Conservation (phyloP, 2,888 invertebrate species). For the Leucania comma region DNA sequence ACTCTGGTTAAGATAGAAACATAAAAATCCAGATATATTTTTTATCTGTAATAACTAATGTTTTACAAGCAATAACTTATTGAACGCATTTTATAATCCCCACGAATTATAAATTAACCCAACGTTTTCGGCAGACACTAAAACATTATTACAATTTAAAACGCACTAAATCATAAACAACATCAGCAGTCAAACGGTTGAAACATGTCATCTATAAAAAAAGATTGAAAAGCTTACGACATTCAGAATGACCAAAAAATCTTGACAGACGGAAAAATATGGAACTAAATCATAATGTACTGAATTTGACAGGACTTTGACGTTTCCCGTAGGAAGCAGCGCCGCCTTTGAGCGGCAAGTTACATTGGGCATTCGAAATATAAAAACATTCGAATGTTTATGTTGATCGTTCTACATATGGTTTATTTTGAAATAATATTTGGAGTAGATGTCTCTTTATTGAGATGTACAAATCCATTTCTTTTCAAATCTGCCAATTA, state of each 20-base stretch:
- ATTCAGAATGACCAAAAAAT: slow-evolving; percentile 19
- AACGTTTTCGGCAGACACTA: slow-evolving; percentile 38
- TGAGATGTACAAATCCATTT: slow-evolving; percentile 21
- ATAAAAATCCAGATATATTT: neutral
- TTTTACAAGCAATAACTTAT: slow-evolving; percentile 46
- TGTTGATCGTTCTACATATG: slow-evolving; percentile 41
- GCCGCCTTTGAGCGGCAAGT: slow-evolving; percentile 25
- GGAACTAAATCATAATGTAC: slow-evolving; percentile 46
- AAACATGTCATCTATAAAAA: slow-evolving; percentile 58
- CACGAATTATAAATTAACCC: slow-evolving; percentile 56
- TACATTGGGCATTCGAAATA: slow-evolving; percentile 13
- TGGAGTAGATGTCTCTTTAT: slow-evolving; percentile 10
- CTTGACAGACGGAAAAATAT: slow-evolving; percentile 25
- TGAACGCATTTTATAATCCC: slow-evolving; percentile 49
- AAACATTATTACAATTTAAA: slow-evolving; percentile 60
- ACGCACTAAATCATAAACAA: slow-evolving; percentile 69
- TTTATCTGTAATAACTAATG: neutral
- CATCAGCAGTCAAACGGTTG: slow-evolving; percentile 66
- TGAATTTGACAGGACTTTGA: slow-evolving; percentile 35
- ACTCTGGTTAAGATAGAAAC: neutral
- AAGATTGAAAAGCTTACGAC: slow-evolving; percentile 37
- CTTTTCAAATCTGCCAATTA: slow-evolving; percentile 11
- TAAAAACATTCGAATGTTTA: slow-evolving; percentile 52
- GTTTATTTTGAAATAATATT: slow-evolving; percentile 42
- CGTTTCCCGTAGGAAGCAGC: slow-evolving; percentile 30